These are phyloP conservation scores for Drosophila melanocephala DNA, from an alignment of 2,888 invertebrate genomes.

Conservation along the genomic window DNA sequence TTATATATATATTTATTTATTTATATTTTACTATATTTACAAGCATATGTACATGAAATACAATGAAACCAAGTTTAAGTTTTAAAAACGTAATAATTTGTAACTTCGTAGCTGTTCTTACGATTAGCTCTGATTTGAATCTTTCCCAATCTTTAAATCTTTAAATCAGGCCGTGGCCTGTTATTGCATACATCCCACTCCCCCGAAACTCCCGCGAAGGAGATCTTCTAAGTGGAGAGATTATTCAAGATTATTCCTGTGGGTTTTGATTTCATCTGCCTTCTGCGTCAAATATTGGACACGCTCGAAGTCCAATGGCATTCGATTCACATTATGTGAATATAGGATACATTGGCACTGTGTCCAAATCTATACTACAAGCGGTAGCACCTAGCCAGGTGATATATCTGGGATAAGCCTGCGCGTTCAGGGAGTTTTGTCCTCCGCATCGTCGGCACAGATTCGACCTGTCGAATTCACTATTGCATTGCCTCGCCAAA, in stretches of 20 bases:
- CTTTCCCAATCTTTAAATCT: slow-evolving; percentile 15
- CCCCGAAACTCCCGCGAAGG: background rate
- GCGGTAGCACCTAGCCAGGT: background rate
- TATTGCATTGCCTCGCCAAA: background rate
- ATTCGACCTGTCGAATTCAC: background rate
- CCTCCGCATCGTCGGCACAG: background rate
- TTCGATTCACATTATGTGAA: background rate
- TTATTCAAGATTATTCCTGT: background rate
- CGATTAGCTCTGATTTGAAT: background rate
- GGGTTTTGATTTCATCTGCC: background rate
- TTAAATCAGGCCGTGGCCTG: background rate
- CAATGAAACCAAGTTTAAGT: background rate
- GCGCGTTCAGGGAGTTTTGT: background rate
- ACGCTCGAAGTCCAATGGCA: background rate
- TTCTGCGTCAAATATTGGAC: background rate
- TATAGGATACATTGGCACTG: background rate
- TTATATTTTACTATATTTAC: background rate
- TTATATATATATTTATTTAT: background rate
- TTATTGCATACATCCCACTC: background rate
- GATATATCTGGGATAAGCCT: background rate
- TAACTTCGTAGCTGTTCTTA: too few relatives aligned
- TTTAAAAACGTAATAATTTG: too few relatives aligned
- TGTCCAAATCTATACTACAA: background rate
- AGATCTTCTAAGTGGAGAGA: background rate
- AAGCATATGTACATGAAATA: background rate